Conservation (phyloP, 2,888 invertebrate genomes). For the Agrochola circellaris region DNA sequence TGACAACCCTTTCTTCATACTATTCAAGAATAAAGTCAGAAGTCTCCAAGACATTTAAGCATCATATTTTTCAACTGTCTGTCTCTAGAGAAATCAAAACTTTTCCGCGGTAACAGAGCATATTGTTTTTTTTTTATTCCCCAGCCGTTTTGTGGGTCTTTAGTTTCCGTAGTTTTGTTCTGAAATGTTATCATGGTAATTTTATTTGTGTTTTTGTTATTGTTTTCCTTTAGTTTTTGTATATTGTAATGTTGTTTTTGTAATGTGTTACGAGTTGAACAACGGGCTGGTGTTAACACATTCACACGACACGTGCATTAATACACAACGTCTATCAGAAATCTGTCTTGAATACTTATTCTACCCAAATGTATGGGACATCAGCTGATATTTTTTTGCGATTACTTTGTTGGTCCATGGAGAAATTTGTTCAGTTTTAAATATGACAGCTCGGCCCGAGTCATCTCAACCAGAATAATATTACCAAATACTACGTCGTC, state of each 20-base stretch:
- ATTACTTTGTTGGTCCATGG: not conserved
- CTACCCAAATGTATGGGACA: not conserved
- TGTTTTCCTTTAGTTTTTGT: conserved; percentile 37
- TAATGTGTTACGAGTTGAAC: conserved; percentile 2
- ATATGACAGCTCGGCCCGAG: no score
- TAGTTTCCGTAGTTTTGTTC: conserved; percentile 62
- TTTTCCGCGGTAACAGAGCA: conserved; percentile 68
- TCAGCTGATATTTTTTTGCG: no score
- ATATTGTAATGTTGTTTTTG: not conserved
- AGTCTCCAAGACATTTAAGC: conserved; percentile 54
- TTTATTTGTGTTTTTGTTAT: conserved; percentile 30
- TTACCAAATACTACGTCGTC: no score
- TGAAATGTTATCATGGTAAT: conserved; percentile 31
- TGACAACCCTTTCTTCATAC: not conserved
- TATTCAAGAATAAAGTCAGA: conserved; percentile 2
- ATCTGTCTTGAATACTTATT: not conserved
- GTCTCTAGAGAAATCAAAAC: conserved; percentile 78
- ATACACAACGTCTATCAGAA: not conserved
- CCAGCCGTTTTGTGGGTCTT: conserved; percentile 59
- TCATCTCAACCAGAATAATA: no score
- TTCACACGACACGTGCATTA: not conserved
- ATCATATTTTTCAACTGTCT: conserved; percentile 71
- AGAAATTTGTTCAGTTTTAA: not conserved
- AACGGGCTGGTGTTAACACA: not conserved
- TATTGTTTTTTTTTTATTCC: conserved; percentile 68